These are phyloP conservation scores for Macroramphosus scolopax DNA, from an alignment of 2,797 vertebrate species.

Conservation along the genomic window DNA sequence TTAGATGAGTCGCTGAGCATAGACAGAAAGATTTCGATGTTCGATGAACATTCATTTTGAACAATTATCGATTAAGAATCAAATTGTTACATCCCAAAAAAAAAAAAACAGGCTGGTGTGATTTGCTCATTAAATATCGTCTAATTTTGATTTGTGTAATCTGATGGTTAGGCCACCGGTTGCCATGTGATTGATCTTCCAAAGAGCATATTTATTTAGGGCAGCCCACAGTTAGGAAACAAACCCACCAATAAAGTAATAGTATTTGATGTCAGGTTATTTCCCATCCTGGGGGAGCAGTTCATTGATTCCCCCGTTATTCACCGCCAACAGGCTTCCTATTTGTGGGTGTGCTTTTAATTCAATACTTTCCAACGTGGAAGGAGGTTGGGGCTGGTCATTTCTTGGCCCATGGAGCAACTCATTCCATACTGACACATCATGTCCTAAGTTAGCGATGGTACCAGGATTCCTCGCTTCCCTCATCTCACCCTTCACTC, in stretches of 20 bases:
- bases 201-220: not conserved
- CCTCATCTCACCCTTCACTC: conserved; percentile 27
- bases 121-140: too few relatives aligned
- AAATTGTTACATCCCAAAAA: too few relatives aligned
- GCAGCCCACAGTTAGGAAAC: conserved; percentile 4
- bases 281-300: conserved; percentile 34
- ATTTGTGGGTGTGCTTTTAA: conserved; percentile 19
- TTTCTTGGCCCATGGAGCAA: conserved; percentile 48
- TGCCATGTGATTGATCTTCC: not conserved
- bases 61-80: too few relatives aligned
- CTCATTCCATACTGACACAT: conserved; percentile 21
- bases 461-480: conserved; percentile 18
- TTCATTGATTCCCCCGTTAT: not conserved
- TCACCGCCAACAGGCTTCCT: not conserved
- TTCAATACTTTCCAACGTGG: conserved; percentile 21
- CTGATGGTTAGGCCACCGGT: too few relatives aligned
- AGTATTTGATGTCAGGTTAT: conserved; percentile 9
- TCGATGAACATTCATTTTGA: too few relatives aligned
- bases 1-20: too few relatives aligned
- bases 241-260: not conserved
- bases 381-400: conserved; percentile 12
- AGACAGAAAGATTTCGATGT: too few relatives aligned
- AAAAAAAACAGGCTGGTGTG: too few relatives aligned
- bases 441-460: conserved; percentile 6
- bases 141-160: too few relatives aligned